Evolutionary conservation across 2,113 vertebrate genomes (phyloP).

Genomic region (Quiscalus mexicanus): DNA sequence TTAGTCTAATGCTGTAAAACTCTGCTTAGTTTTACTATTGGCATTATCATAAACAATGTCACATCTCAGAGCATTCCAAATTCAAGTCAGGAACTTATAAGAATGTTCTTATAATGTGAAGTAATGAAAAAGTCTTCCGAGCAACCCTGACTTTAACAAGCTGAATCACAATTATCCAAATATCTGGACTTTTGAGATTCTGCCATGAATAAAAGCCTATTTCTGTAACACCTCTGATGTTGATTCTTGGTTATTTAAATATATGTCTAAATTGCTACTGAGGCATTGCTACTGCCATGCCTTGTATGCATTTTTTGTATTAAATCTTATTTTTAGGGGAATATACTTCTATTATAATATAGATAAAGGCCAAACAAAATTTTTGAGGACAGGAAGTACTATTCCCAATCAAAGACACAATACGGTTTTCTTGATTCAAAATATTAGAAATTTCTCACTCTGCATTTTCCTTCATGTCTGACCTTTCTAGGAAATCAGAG

Average conservation of each 20-base stretch:
- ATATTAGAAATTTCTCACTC: neutral
- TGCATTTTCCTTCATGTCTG: neutral
- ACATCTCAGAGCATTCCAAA: neutral
- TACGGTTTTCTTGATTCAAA: neutral
- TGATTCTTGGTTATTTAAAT: neutral
- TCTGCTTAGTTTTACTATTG: neutral
- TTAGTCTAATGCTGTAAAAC: neutral
- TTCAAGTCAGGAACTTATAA: neutral
- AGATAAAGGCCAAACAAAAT: neutral
- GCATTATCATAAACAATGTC: conserved; percentile 6
- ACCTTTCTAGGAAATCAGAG: neutral
- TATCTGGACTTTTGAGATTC: neutral
- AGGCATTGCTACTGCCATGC: neutral
- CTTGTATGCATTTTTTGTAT: neutral
- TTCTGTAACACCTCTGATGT: neutral
- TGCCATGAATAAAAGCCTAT: neutral
- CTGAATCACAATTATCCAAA: neutral
- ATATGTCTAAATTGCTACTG: neutral
- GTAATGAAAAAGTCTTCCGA: neutral
- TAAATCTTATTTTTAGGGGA: neutral
- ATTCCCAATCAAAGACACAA: neutral
- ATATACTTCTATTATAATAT: neutral
- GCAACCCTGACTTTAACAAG: neutral
- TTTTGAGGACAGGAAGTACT: neutral
- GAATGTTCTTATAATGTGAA: neutral